Evolutionary conservation across 2,888 invertebrate species (phyloP).

Genomic region (Lithophane ornitopus): DNA sequence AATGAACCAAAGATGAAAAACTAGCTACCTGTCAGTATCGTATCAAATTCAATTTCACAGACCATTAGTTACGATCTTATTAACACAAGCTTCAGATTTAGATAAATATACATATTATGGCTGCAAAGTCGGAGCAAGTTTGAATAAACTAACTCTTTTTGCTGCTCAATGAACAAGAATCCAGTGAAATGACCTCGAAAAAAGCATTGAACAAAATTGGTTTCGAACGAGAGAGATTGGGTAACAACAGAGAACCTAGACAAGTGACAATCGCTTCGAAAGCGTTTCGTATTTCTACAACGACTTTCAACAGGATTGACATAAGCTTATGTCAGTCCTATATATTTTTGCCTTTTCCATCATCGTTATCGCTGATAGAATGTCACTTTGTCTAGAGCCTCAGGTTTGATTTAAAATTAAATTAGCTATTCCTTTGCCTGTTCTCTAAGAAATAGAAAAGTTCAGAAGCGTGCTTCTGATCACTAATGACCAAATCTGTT

Average conservation of each 20-base stretch:
- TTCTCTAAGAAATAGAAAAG: background rate
- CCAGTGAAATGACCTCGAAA: background rate
- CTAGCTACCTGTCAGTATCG: conserved; percentile 14
- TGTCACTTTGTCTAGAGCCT: too few species aligned
- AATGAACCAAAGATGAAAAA: conserved; percentile 19
- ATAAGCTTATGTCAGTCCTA: too few species aligned
- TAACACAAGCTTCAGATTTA: conserved; percentile 10
- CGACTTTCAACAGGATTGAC: too few species aligned
- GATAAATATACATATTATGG: conserved; percentile 16
- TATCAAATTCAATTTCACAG: conserved; percentile 46
- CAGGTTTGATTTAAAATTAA: background rate
- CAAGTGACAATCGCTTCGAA: too few species aligned
- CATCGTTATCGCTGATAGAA: too few species aligned
- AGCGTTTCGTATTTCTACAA: too few species aligned
- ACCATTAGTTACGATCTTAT: conserved; percentile 32
- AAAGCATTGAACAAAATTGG: background rate
- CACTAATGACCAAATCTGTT: background rate
- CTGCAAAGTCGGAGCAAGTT: too few species aligned
- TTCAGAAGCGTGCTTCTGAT: background rate
- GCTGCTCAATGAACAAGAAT: background rate
- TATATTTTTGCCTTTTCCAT: too few species aligned
- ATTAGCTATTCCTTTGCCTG: background rate
- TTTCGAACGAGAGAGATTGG: background rate
- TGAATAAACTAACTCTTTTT: background rate
- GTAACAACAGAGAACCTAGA: background rate